Base-by-base conservation (phyloP, 2,113 vertebrate species). In the Uria aalge region DNA sequence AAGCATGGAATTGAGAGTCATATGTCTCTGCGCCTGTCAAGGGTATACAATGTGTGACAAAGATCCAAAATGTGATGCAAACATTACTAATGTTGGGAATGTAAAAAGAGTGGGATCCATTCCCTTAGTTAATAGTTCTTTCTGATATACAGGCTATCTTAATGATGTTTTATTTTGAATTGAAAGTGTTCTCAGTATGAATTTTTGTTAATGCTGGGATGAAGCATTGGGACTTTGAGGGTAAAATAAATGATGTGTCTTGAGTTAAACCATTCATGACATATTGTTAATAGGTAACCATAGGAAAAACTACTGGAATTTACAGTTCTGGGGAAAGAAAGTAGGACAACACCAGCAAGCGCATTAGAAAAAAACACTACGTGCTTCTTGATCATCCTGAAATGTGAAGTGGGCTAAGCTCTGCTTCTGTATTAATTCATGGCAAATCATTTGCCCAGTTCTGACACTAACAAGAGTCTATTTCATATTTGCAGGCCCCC, bases 381-480 rank as follows among this genome's bases (percentile, higher is more conserved):
- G 30, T 79, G 26, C 27, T 78, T 72, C 87, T 73, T 76, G 32
- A 43, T 69, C 2, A 0, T 41, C 56, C 48, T 50, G 41, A 89
- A 90, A 66, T 1, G 12, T 50, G 74, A 66, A 63, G 40, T 59
- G 45, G 45, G 57, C 57, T 48, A 34, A 85, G 19, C 76, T 88
- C 55, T 85, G 48, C 45, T 67, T 90, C 88, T 89, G 43, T 90
- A 85, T 93, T 91, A 96, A 94, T 94, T 92, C 80, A 59, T 64
- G 86, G 77, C 71, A 90, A 95, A 92, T 89, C n/a, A 80, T 84
- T 94, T 93, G 91, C 91, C 71, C 74, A 48, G 41, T 59, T 85
- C 57, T 96, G 94, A 93, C 87, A 89, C 60, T 94, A 97, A 96
- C 91, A 96, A 89, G 91, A 95, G 71, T 43, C 86, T 81, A 24